These are phyloP conservation scores for Triplophysa bombifrons DNA, from an alignment of 2,797 vertebrate species.

Conservation along the genomic window DNA sequence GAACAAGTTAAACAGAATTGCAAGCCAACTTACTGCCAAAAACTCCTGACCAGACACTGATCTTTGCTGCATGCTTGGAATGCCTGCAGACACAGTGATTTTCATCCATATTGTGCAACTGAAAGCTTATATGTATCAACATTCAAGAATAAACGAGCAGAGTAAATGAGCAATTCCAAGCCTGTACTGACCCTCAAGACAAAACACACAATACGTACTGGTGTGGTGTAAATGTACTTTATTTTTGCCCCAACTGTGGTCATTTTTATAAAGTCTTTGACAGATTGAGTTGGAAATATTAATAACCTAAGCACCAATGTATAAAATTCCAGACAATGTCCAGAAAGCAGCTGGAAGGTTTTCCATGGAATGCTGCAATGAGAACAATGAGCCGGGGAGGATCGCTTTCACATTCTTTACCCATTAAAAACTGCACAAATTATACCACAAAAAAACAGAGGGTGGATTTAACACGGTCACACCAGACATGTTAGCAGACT, in stretches of 20 bases:
- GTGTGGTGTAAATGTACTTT: not conserved
- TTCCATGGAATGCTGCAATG: constrained; percentile 23
- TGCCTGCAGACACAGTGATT: constrained; percentile 1
- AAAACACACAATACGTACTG: not conserved
- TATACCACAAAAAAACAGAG: constrained; percentile 16
- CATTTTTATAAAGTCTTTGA: constrained; percentile 7
- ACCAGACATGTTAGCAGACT: constrained; percentile 27
- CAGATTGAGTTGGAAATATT: not conserved
- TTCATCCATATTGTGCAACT: not conserved
- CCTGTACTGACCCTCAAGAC: not conserved
- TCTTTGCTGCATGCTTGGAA: not conserved
- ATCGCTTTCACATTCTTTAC: constrained; percentile 22
- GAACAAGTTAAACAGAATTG: not conserved
- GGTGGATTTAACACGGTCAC: constrained; percentile 14
- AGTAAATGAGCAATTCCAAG: not conserved
- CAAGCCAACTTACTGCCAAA: constrained; percentile 21
- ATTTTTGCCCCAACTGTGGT: not conserved
- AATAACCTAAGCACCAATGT: not conserved
- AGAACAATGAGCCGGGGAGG: constrained; percentile 29
- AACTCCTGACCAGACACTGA: constrained; percentile 7
- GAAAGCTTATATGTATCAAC: not conserved
- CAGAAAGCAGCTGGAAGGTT: constrained; percentile 31
- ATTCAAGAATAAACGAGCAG: not conserved
- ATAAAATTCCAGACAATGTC: constrained; percentile 21
- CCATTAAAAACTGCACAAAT: constrained; percentile 35